Conservation (phyloP, 2,113 vertebrate species). For the Oncorhynchus kisutch region DNA sequence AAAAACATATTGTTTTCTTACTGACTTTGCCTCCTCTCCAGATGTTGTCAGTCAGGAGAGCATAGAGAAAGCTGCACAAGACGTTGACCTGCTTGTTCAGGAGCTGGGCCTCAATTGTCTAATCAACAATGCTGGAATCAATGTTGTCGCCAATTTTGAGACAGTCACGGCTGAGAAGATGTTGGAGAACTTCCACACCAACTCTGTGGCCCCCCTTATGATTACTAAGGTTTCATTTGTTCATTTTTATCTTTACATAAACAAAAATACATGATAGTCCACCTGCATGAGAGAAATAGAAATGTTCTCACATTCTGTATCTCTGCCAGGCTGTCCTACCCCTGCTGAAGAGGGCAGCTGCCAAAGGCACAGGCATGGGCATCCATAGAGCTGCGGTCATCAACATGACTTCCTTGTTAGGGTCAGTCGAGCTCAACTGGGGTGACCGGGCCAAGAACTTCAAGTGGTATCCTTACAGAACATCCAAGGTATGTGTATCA, state of each 20-base stretch:
- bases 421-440: slow-evolving; percentile 74
- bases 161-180: slow-evolving; percentile 75
- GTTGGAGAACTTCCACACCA: slow-evolving; percentile 77
- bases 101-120: slow-evolving; percentile 78
- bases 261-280: neutral
- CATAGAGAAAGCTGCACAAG: slow-evolving; percentile 70
- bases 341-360: slow-evolving; percentile 71
- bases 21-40: slow-evolving; percentile 10
- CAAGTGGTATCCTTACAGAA: slow-evolving; percentile 75
- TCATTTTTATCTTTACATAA: neutral
- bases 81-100: slow-evolving; percentile 69
- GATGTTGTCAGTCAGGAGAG: slow-evolving; percentile 68
- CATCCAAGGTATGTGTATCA: slow-evolving; percentile 70
- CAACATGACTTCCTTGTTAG: slow-evolving; percentile 73
- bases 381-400: slow-evolving; percentile 75
- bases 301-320: neutral
- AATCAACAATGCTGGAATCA: slow-evolving; percentile 82
- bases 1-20: neutral
- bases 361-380: slow-evolving; percentile 65
- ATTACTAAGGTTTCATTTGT: slow-evolving; percentile 71
- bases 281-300: neutral
- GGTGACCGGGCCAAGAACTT: slow-evolving; percentile 54
- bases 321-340: slow-evolving; percentile 67
- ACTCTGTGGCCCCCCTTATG: slow-evolving; percentile 75
- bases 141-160: slow-evolving; percentile 63